Evolutionary conservation across 1,140 invertebrate genomes (phyloP).

Genomic region (Brachionus asplanchnoidis): DNA sequence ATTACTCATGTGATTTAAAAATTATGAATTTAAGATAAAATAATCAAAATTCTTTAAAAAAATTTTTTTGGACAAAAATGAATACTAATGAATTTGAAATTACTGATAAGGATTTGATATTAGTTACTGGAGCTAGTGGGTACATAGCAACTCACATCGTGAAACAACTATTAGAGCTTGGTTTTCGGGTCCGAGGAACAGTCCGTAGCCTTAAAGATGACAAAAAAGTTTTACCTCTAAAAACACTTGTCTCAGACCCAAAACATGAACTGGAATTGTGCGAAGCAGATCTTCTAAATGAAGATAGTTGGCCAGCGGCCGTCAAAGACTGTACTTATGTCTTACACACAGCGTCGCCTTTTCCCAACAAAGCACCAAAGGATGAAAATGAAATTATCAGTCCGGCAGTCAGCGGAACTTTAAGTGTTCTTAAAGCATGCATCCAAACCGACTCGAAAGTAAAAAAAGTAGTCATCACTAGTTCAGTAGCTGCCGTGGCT

Average conservation of each 20-base stretch:
- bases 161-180: constrained; percentile 59
- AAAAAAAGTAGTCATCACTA: constrained; percentile 62
- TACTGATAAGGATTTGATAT: constrained; percentile 48
- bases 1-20: too few species aligned
- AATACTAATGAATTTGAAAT: background rate
- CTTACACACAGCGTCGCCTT: constrained; percentile 63
- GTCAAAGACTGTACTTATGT: constrained; percentile 60
- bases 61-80: background rate
- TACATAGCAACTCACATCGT: constrained; percentile 62
- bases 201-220: constrained; percentile 59
- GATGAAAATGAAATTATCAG: constrained; percentile 58
- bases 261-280: constrained; percentile 57
- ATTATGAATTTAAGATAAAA: too few species aligned
- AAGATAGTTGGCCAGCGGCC: constrained; percentile 56
- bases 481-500: constrained; percentile 60
- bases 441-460: constrained; percentile 54
- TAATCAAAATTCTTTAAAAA: background rate
- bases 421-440: constrained; percentile 60
- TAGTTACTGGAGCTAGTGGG: constrained; percentile 63
- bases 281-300: constrained; percentile 53
- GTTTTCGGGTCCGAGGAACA: constrained; percentile 61
- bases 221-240: constrained; percentile 54
- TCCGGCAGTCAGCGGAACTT: constrained; percentile 62
- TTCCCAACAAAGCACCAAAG: constrained; percentile 55
- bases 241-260: constrained; percentile 56